Evolutionary conservation across 2,113 vertebrate species (phyloP).

Genomic region (Hypocryptadius cinnamomeus): DNA sequence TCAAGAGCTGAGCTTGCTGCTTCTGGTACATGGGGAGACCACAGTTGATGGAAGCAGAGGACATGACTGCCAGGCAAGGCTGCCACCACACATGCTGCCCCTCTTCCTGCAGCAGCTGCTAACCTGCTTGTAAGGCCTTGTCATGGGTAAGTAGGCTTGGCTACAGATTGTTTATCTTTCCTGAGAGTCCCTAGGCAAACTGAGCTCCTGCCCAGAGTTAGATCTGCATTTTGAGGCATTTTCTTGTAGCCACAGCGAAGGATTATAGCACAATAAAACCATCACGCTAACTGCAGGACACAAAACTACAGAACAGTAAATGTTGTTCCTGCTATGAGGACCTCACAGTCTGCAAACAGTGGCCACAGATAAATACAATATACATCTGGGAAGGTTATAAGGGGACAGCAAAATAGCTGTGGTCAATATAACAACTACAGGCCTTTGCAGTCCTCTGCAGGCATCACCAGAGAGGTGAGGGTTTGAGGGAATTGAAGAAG

Average conservation of each 20-base stretch:
- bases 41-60: fast-evolving
- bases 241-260: not conserved
- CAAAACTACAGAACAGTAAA: not conserved
- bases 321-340: not conserved
- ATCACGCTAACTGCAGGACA: not conserved
- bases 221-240: not conserved
- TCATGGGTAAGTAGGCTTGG: not conserved
- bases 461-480: not conserved
- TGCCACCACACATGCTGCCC: not conserved
- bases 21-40: not conserved
- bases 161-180: not conserved
- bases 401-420: not conserved
- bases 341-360: not conserved
- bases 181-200: not conserved
- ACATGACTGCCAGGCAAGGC: not conserved
- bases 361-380: not conserved
- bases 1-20: not conserved
- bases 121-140: not conserved
- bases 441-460: not conserved
- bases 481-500: not conserved
- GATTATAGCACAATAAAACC: not conserved
- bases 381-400: not conserved
- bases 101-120: not conserved
- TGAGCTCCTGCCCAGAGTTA: not conserved
- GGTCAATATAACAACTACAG: not conserved